phyloP scores from a whole-genome alignment of 2,797 vertebrate species.

The Kryptopterus vitreolus region DNA sequence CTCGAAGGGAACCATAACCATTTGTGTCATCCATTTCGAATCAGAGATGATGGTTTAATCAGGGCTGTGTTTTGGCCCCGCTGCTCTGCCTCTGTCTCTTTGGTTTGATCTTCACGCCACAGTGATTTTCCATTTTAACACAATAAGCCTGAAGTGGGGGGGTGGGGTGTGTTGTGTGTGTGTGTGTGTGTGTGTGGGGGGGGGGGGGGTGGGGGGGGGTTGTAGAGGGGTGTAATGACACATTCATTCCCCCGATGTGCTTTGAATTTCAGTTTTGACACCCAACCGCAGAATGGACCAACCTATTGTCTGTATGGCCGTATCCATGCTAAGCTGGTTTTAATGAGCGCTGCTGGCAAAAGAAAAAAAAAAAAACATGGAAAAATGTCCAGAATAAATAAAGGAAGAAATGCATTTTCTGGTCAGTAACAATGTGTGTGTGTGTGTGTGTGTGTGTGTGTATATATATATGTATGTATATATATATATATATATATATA shows the following conservation, averaged over 20 bases:
- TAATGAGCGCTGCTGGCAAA: slow-evolving; percentile 40
- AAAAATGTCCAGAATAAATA: neutral
- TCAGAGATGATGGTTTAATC: slow-evolving; percentile 80
- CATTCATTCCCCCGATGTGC: slow-evolving; percentile 62
- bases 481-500: no score
- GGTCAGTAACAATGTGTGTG: slow-evolving; percentile 22
- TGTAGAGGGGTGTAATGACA: slow-evolving; percentile 67
- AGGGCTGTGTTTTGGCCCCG: slow-evolving; percentile 70
- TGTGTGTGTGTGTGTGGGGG: no score
- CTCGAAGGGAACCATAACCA: slow-evolving; percentile 67
- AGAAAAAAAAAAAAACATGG: slow-evolving; percentile 32
- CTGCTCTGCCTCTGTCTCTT: slow-evolving; percentile 65
- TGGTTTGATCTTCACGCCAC: slow-evolving; percentile 73
- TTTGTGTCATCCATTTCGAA: slow-evolving; percentile 69
- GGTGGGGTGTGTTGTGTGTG: no score
- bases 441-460: no score
- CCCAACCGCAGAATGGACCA: slow-evolving; percentile 57
- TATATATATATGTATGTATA: no score
- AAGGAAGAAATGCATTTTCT: neutral
- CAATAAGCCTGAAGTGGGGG: slow-evolving; percentile 55
- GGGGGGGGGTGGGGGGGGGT: no score
- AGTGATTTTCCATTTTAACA: slow-evolving; percentile 72
- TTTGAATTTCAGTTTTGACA: slow-evolving; percentile 63
- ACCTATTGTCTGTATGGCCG: neutral
- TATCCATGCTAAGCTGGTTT: slow-evolving; percentile 47